These are phyloP conservation scores for Urocynchramus pylzowi DNA, from an alignment of 2,113 vertebrate genomes.

Conservation along the genomic window DNA sequence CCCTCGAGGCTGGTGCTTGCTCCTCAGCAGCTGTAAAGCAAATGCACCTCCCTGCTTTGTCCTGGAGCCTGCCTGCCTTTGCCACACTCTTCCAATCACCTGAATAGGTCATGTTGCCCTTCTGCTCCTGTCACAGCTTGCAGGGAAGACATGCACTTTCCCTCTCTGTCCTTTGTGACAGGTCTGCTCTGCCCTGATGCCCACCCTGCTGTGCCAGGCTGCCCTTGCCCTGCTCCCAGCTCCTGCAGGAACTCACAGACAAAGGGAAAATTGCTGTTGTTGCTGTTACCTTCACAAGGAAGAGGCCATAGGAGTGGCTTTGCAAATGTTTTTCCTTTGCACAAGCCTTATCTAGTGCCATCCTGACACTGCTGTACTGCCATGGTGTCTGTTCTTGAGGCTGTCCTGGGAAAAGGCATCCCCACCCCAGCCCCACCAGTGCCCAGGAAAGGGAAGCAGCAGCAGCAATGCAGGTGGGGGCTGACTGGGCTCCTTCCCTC, in stretches of 20 bases:
- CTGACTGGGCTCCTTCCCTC: neutral
- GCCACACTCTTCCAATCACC: neutral
- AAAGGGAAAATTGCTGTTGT: neutral
- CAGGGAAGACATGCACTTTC: rapidly evolving
- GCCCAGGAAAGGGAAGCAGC: neutral
- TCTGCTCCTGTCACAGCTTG: neutral
- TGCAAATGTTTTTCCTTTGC: neutral
- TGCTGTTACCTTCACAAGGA: neutral
- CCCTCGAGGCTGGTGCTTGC: rapidly evolving
- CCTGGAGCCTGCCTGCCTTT: neutral
- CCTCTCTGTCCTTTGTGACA: neutral
- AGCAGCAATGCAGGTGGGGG: neutral
- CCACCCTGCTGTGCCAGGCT: rapidly evolving
- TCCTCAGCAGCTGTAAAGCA: rapidly evolving
- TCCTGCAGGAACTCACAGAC: neutral
- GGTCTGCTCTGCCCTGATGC: neutral
- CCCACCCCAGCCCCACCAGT: neutral
- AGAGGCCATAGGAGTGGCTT: neutral
- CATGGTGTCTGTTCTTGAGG: neutral
- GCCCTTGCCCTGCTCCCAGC: neutral
- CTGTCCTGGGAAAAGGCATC: neutral
- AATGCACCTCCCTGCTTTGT: neutral
- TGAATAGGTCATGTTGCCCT: neutral
- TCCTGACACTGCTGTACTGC: neutral
- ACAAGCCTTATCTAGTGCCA: neutral